Evolutionary conservation across 1,140 invertebrate species (phyloP).

Genomic region (Orchestia grillus): DNA sequence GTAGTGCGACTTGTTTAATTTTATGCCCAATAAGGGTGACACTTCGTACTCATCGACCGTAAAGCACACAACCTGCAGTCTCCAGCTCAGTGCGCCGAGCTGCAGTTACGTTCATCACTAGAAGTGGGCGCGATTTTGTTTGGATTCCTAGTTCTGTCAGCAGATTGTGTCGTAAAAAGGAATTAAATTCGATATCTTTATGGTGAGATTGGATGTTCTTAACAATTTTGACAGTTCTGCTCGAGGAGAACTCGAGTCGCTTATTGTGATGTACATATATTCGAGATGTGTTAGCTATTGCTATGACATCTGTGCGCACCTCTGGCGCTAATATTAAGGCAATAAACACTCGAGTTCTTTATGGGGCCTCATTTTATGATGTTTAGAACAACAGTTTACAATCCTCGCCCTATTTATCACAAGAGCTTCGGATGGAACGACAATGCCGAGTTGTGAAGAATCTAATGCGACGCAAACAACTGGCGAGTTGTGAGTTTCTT

Average conservation of each 20-base stretch:
- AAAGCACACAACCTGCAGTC: neutral
- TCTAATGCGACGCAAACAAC: neutral
- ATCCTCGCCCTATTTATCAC: slow-evolving; percentile 15
- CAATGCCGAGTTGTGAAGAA: neutral
- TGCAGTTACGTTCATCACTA: neutral
- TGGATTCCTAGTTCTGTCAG: neutral
- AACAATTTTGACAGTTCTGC: neutral
- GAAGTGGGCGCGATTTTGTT: neutral
- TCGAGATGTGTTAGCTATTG: neutral
- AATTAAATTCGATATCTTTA: neutral
- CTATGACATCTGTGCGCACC: neutral
- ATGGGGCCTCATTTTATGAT: neutral
- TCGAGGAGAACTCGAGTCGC: neutral
- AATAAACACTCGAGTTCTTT: neutral
- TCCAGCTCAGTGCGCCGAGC: neutral
- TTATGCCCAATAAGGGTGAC: neutral
- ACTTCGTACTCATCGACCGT: neutral
- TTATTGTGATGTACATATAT: neutral
- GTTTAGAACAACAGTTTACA: slow-evolving; percentile 35
- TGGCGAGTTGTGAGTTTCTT: neutral
- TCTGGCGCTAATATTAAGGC: neutral
- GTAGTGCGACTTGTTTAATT: neutral
- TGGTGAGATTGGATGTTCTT: neutral
- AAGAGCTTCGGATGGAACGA: neutral
- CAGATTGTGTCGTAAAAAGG: neutral